These are phyloP conservation scores for Loxodonta africana DNA, from an alignment of 2,113 vertebrate genomes.

Conservation along the genomic window DNA sequence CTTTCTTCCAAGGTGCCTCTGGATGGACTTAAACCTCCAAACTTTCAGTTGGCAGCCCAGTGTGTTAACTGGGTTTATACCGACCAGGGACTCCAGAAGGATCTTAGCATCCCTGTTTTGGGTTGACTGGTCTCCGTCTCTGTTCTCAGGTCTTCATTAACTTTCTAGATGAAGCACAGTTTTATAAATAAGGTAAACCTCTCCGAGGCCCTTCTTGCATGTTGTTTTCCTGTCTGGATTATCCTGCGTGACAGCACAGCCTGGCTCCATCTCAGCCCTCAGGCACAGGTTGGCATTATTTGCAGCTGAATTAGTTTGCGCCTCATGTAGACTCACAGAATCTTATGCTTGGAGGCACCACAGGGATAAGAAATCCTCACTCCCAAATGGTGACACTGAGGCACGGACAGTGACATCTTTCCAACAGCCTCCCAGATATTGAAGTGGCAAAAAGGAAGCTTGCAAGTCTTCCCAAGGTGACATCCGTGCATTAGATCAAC, in stretches of 20 bases:
- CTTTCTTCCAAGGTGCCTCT: not conserved
- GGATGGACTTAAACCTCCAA: not conserved
- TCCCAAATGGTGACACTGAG: not conserved
- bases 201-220: not conserved
- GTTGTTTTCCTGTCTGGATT: not conserved
- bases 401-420: not conserved
- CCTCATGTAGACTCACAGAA: not conserved
- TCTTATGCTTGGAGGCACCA: not conserved
- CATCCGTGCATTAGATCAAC: not conserved
- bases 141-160: not conserved
- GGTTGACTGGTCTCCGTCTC: not conserved
- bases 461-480: not conserved
- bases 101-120: not conserved
- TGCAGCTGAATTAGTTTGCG: not conserved
- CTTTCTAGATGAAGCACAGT: not conserved
- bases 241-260: accelerated
- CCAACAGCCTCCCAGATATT: not conserved
- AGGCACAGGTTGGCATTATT: not conserved
- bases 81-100: not conserved
- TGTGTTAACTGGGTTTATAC: not conserved
- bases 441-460: not conserved
- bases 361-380: not conserved
- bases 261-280: not conserved
- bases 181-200: not conserved
- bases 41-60: not conserved